Evolutionary conservation across 2,888 invertebrate species (phyloP), one percentile per base, ranked within the genome.

Genomic region (Brachyopa scutellaris): DNA sequence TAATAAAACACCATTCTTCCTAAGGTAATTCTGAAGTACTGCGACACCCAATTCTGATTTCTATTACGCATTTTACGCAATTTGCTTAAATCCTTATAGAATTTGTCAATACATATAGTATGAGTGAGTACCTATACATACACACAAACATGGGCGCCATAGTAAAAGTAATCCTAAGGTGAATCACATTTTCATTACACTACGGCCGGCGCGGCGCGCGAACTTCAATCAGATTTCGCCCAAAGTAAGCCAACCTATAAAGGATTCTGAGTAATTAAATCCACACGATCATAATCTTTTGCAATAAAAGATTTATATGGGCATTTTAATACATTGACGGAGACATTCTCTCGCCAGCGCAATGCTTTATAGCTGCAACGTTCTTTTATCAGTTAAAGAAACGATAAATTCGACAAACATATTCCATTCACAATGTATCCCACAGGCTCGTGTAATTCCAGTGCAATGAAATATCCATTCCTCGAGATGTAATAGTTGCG

Each of bases 301-400:
- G 70, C 51, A 70, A 70, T 70, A 70, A 70, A 70, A 61, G 29
- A 70, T 70, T 70, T 70, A 70, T 59, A 49, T 31, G 40, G 13
- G 31, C 29, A 33, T 61, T 70, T 19, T 59, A n/a, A 33, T 31
- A 42, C 38, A 51, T 49, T 49, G 13, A 38, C 36, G 36, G 19
- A 36, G 49, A 26, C 57, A 49, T 31, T 29, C 53, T 42, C 53
- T 21, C 31, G 21, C 13, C 17, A 40, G 19, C 31, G 21, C 29
- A 42, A 31, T 33, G 29, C 31, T 53, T 66, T 66, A 66, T 53
- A 29, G 13, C 40, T 49, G 36, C 64, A 15, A 57, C 9, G 38
- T 19, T 19, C 33, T 2, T 11, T 15, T 38, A 8, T 38, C 2
- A 42, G 40, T 40, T 17, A 17, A 42, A 42, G 19, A 21, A 42